Evolutionary conservation across 2,888 invertebrate genomes (phyloP), one percentile per base, ranked within the genome.

Genomic region (Hypselothyrea guttata): DNA sequence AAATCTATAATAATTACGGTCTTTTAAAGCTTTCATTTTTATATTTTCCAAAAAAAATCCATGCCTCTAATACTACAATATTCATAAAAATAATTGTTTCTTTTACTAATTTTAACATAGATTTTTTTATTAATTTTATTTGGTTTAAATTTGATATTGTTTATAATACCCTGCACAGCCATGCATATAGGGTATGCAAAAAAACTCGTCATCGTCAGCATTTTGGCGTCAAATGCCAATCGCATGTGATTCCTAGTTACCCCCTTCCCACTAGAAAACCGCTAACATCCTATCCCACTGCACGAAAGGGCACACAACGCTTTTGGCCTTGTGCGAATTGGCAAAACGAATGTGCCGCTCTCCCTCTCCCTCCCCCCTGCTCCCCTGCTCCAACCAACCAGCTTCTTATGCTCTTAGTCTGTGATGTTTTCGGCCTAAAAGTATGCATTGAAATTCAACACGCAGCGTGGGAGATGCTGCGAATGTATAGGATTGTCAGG

Each of bases 371-470:
- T 18, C 12, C 8, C 2, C 34, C 15, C 27, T 40, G 40, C 11
- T 18, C 18, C 2, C 51, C n/a, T 27, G 31, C 15, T 3, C 22
- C 22, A 4, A 22, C 7, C 7, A 22, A 3, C 4, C 22, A 4
- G 22, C 22, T 40, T n/a, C 33, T 28, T 7, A 9, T 1, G 4
- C 34, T 11, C 27, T n/a, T 22, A 40, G 27, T 40, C 48, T 67
- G 33, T 82, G 78, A 77, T 77, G 76, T 74, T 41, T 40, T 59
- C 13, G 9, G 85, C 85, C 79, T 67, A 70, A 70, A 63, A 79
- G 84, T 81, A 71, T 66, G 86, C 86, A 81, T 81, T 86, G 81
- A 84, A 81, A 81, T 81, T 81, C 84, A 81, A 81, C 78, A 84
- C 81, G 75, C 84, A 61, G 60, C 86, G 55, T 75, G 79, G 61